Evolutionary conservation across 2,113 vertebrate genomes (phyloP).

Genomic region (Sigmodon hispidus): DNA sequence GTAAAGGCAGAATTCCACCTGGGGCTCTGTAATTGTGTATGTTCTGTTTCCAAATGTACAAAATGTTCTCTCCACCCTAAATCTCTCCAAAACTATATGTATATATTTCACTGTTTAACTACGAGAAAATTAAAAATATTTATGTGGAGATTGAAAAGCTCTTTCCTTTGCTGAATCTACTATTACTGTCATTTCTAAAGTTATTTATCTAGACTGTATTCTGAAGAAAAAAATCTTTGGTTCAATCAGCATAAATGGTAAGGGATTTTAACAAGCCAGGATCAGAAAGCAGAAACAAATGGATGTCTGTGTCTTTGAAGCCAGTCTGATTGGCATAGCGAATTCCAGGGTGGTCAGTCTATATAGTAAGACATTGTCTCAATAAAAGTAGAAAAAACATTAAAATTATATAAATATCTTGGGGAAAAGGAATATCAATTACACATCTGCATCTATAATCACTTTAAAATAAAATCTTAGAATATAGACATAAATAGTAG

Average conservation of each 20-base stretch:
- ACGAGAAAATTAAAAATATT: background rate
- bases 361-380: background rate
- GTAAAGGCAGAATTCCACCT: background rate
- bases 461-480: slow-evolving; percentile 1
- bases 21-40: background rate
- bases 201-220: background rate
- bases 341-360: background rate
- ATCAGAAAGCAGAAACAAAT: background rate
- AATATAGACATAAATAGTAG: background rate
- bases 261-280: background rate
- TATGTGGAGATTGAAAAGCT: background rate
- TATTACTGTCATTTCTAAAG: background rate
- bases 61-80: fast-evolving
- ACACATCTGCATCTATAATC: background rate
- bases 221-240: background rate
- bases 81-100: no score
- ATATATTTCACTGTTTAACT: background rate
- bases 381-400: background rate
- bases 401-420: background rate
- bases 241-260: background rate
- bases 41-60: background rate
- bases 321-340: background rate
- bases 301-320: no score
- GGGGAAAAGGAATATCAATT: background rate
- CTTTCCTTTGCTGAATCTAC: background rate